A percentile compares a stretch with the other conserved stretches of the same genome.
phyloP scores from a whole-genome alignment of 2,888 invertebrate genomes.

The Andrena camellia region DNA sequence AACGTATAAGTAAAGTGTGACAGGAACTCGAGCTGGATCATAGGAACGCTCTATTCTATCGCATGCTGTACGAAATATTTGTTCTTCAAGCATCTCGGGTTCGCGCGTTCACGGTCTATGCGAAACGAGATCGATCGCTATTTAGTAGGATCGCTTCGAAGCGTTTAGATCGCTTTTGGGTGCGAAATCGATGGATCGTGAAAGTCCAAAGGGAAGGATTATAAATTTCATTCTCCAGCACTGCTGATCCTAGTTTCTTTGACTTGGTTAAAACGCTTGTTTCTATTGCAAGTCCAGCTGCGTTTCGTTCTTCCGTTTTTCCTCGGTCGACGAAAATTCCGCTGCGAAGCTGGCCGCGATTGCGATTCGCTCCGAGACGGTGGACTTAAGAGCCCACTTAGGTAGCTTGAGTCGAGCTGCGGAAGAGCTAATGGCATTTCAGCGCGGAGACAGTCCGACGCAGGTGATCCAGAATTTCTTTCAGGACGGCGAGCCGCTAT shows the following conservation, averaged over 20 bases:
- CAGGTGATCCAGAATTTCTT: constrained; percentile 11
- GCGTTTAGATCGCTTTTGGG: too few species aligned
- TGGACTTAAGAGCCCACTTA: constrained; percentile 46
- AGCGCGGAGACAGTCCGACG: constrained; percentile 20
- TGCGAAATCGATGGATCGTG: too few species aligned
- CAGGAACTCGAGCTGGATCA: not conserved
- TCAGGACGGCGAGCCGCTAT: not conserved
- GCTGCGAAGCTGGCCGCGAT: constrained; percentile 13
- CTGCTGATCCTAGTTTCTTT: too few species aligned
- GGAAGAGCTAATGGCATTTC: constrained; percentile 11
- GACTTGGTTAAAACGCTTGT: too few species aligned
- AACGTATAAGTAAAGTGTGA: not conserved
- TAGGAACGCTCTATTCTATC: not conserved
- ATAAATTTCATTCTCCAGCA: too few species aligned
- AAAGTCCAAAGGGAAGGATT: too few species aligned
- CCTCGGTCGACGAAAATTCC: not conserved
- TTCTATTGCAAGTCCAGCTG: too few species aligned
- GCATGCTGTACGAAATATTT: too few species aligned
- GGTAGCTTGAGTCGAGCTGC: constrained; percentile 38
- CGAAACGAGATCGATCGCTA: too few species aligned
- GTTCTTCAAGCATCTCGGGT: too few species aligned
- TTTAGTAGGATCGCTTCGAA: too few species aligned
- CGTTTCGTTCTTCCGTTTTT: not conserved
- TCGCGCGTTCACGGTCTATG: too few species aligned
- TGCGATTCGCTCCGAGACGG: constrained; percentile 31